Evolutionary conservation across 2,797 vertebrate species (phyloP), one percentile per base, ranked within the genome.

Genomic region (Anguilla megastoma): DNA sequence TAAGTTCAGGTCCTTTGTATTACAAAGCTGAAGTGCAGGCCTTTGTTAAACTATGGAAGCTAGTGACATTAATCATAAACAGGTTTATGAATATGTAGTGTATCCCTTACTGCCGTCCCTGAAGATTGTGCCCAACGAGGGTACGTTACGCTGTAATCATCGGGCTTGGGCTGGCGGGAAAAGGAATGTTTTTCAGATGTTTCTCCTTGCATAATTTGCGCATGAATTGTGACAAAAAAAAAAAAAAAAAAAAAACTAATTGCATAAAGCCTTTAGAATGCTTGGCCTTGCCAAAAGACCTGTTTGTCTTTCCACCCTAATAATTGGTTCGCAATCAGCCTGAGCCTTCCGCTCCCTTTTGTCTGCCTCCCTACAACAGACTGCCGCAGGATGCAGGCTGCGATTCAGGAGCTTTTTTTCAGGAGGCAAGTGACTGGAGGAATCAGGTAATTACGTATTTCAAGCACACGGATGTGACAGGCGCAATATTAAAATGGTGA

Each of bases 401-500:
- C 79, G 24, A 71, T 80, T 79, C 84, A 80, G 71, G 41, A 45
- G n/a, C 60, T 52, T 84, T 76, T 76, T 83, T 50, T 41, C 36
- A 41, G 48, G 18, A 89, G 84, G 33, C 87, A 45, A 87, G 45
- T 76, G 71, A 88, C 58, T 71, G 36, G 71, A 84, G 52, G 79
- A 90, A 88, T 80, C 76, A 50, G 90, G 80, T 79, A 41, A 89
- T 89, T 91, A 88, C 88, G 87, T 88, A 85, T 88, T 90, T 90
- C 87, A 85, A 48, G 76, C 71, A 58, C 82, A 66, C 50, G 50
- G 86, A 87, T 89, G 83, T 90, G 88, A 90, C 89, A 90, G 85
- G 87, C 54, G 27, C 58, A 71, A 86, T 89, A 91, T 92, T 92
- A 92, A 90, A 94, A 86, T 76, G 86, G 60, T 90, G 88, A 93